Conservation (phyloP, 2,888 invertebrate species). For the Nomada hirtipes region DNA sequence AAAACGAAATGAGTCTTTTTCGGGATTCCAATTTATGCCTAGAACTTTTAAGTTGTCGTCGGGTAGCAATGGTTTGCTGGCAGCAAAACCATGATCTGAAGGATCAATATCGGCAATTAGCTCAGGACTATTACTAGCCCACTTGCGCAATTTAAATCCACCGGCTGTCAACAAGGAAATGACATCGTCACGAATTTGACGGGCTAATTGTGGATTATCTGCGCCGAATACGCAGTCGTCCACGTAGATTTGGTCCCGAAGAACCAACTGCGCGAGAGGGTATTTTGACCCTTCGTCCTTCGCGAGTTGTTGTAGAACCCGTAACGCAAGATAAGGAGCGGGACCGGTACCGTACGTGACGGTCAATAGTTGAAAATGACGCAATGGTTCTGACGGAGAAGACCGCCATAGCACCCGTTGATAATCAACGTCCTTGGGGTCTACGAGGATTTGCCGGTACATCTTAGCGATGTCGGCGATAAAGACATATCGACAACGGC, state of each 20-base stretch:
- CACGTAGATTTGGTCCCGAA: constrained; percentile 5
- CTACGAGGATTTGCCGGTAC: constrained; percentile 7
- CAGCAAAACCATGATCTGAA: no score
- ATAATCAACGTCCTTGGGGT: constrained; percentile 13
- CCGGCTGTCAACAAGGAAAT: neutral
- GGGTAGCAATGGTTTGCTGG: no score
- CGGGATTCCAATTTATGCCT: no score
- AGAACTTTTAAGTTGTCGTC: no score
- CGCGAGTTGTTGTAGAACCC: constrained; percentile 2
- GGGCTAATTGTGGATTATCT: constrained; percentile 2
- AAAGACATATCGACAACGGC: constrained; percentile 3
- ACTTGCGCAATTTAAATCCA: neutral
- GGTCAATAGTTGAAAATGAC: neutral
- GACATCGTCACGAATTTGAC: neutral
- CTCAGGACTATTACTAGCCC: neutral
- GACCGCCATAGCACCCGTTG: constrained; percentile 3
- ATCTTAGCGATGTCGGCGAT: constrained; percentile 8
- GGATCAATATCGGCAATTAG: neutral
- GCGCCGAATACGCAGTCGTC: constrained; percentile 5
- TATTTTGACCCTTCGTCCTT: neutral
- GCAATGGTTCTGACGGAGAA: neutral
- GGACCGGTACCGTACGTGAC: neutral
- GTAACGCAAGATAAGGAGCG: constrained; percentile 10
- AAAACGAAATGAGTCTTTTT: no score
- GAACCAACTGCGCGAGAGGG: neutral